Evolutionary conservation across 2,797 vertebrate genomes (phyloP), one percentile per base, ranked within the genome.

Genomic region (Chrosomus eos): DNA sequence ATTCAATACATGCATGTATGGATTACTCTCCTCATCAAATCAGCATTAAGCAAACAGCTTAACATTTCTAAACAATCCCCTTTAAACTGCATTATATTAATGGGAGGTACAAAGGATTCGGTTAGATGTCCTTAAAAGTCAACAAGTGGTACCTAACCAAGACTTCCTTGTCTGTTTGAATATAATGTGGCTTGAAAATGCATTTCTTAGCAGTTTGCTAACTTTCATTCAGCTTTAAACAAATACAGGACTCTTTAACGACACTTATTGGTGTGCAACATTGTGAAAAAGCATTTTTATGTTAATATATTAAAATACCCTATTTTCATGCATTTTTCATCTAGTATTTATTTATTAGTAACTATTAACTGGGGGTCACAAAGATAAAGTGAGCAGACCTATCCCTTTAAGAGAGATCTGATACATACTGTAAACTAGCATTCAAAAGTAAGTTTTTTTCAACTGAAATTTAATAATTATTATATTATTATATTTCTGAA

Each of bases 11-110:
- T 55, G 45, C 48, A 40, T n/a, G 45, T 28, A 64, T 53, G 53
- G 64, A 78, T 78, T 84, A 84, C 82, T 58, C 64, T 64, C 11
- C 9, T 84, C 26, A 71, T 60, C 53, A 60, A 79, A 68, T 78
- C 67, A 80, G 28, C n/a, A 55, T 43, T 58, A 84, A 43, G 53
- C 38, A n/a, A 51, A 72, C 75, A 72, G 83, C 66, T 84, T 79
- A 84, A 51, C 31, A 62, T 51, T 79, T 62, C 21, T 19, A 83
- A 83, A 58, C 53, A 84, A 72, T 71, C 82, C 26, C 26, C 26
- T 79, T 60, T 78, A 45, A 79, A 62, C 36, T 62, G 83, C 66
- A 71, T 79, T 84, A 79, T 45, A 71, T 21, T 71, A 48, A 84
- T 71, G 51, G 28, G 16, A 79, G 4, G n/a, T 5, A 60, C 21